phyloP scores from a whole-genome alignment of 2,888 invertebrate genomes.

The Drosophila robusta region DNA sequence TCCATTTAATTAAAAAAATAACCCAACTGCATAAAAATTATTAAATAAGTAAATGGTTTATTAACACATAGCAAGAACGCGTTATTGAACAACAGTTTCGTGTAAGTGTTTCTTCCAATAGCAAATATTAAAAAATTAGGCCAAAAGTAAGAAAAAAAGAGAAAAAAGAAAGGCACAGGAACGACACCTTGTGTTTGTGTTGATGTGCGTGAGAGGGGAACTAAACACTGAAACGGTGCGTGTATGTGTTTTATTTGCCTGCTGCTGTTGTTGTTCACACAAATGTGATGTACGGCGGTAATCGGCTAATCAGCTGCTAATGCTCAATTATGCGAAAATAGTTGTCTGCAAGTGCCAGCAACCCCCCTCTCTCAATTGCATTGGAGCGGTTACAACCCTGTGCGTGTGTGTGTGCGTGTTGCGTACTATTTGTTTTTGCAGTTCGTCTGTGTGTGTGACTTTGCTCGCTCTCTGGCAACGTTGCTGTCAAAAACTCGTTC shows the following conservation, averaged over 20 bases:
- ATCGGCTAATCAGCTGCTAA: constrained; percentile 49
- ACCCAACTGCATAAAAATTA: constrained; percentile 27
- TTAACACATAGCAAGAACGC: constrained; percentile 30
- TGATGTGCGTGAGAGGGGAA: constrained; percentile 39
- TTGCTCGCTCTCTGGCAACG: constrained; percentile 37
- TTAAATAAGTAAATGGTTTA: constrained; percentile 50
- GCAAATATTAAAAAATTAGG: constrained; percentile 12
- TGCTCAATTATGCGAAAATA: constrained; percentile 54
- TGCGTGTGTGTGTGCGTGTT: background rate
- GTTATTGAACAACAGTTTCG: constrained; percentile 35
- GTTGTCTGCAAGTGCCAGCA: constrained; percentile 28
- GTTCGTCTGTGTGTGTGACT: constrained; percentile 31
- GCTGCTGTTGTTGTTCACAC: constrained; percentile 38
- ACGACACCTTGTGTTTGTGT: constrained; percentile 49
- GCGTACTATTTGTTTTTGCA: constrained; percentile 61
- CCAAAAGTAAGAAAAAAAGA: constrained; percentile 7
- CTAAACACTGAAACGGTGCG: constrained; percentile 5
- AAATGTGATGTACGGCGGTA: constrained; percentile 21
- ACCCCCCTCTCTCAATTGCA: constrained; percentile 14
- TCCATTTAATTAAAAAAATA: constrained; percentile 50
- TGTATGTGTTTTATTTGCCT: constrained; percentile 19
- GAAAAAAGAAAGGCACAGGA: constrained; percentile 49
- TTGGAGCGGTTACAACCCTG: constrained; percentile 44
- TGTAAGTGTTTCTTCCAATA: constrained; percentile 44
- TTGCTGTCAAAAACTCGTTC: constrained; percentile 14